Percentiles rank a stretch among this genome's conserved stretches.
These are phyloP conservation scores for Rana temporaria DNA, from an alignment of 2,113 vertebrate species.

Conservation along the genomic window DNA sequence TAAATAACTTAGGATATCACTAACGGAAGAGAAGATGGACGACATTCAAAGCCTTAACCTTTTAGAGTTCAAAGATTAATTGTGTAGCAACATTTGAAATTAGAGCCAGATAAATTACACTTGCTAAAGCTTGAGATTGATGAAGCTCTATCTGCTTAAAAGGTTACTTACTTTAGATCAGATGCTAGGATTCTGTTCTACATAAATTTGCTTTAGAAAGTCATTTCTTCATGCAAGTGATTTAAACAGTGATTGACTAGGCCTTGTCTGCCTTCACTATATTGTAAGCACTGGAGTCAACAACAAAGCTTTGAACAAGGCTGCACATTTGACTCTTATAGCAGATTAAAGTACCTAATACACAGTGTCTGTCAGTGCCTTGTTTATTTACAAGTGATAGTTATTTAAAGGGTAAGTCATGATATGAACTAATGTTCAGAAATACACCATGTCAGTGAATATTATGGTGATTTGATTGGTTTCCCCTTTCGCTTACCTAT, in stretches of 20 bases:
- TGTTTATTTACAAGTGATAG: too few species aligned
- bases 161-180: conserved; percentile 50
- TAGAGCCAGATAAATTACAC: conserved; percentile 48
- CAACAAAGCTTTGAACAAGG: not conserved
- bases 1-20: conserved; percentile 20
- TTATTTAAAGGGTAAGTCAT: too few species aligned
- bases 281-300: conserved; percentile 2
- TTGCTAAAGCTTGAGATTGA: conserved; percentile 47
- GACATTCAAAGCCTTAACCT: conserved; percentile 48
- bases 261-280: not conserved
- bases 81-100: conserved; percentile 30
- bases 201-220: conserved; percentile 42
- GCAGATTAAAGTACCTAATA: not conserved
- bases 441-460: too few species aligned
- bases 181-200: conserved; percentile 25
- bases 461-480: too few species aligned
- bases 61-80: conserved; percentile 52
- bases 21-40: conserved; percentile 29
- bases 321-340: not conserved
- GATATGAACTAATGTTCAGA: too few species aligned
- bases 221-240: conserved; percentile 27
- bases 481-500: too few species aligned
- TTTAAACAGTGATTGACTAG: conserved; percentile 26
- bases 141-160: conserved; percentile 46
- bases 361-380: too few species aligned